Evolutionary conservation across 2,797 vertebrate genomes (phyloP).

Genomic region (Bovichtus diacanthus): DNA sequence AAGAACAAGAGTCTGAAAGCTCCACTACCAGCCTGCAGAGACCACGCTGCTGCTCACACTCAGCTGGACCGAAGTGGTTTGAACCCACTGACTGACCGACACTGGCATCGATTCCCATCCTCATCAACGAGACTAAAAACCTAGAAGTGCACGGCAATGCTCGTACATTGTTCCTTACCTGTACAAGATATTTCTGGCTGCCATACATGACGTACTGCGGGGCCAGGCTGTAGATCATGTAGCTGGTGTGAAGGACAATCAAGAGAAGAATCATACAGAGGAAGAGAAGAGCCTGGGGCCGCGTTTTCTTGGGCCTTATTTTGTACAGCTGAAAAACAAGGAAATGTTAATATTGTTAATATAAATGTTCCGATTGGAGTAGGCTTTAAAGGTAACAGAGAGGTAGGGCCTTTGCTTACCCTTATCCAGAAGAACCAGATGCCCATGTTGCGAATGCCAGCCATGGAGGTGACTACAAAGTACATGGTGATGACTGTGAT

Average conservation of each 20-base stretch:
- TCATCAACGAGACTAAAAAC: constrained; percentile 26
- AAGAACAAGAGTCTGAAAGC: constrained; percentile 61
- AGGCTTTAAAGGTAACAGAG: neutral
- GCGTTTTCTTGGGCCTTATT: constrained; percentile 93
- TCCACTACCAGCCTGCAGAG: constrained; percentile 30
- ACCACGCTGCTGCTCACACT: constrained; percentile 44
- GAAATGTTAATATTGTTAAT: constrained; percentile 14
- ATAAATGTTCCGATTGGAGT: neutral
- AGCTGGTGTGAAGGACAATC: constrained; percentile 97
- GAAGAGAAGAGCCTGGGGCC: constrained; percentile 96
- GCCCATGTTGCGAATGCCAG: constrained; percentile 97
- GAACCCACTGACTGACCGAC: constrained; percentile 27
- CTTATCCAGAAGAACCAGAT: constrained; percentile 99
- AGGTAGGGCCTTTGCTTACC: constrained; percentile 78
- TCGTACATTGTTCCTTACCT: constrained; percentile 84
- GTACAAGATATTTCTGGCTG: constrained; percentile 94
- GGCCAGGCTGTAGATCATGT: constrained; percentile 98
- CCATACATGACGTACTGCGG: constrained; percentile 99
- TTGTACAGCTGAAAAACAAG: constrained; percentile 91
- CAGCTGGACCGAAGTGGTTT: constrained; percentile 38
- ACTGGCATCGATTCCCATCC: constrained; percentile 27
- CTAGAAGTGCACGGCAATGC: constrained; percentile 5
- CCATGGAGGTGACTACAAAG: constrained; percentile 98
- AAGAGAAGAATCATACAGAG: constrained; percentile 98
- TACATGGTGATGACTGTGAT: constrained; percentile 98